Conservation (phyloP, 2,797 vertebrate species). For the Pantherophis alleghaniensis region DNA sequence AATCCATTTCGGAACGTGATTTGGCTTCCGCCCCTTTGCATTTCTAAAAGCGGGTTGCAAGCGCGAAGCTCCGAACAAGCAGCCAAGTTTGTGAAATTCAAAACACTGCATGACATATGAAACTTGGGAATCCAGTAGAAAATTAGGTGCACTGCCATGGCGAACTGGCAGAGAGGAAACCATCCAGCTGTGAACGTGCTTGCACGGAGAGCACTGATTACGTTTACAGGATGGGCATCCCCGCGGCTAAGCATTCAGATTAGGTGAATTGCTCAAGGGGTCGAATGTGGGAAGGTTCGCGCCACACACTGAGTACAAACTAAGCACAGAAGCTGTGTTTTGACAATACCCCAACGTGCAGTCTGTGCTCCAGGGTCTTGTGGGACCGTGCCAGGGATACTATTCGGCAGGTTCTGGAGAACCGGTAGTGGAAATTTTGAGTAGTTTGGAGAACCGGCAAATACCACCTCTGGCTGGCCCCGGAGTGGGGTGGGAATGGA, state of each 20-base stretch:
- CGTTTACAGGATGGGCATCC: background rate
- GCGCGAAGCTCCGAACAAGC: background rate
- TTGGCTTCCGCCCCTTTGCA: no score
- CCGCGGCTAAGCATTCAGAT: background rate
- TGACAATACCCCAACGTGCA: background rate
- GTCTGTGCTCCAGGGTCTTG: background rate
- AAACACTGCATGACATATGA: constrained; percentile 1
- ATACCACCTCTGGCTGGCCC: no score
- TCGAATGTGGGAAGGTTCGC: background rate
- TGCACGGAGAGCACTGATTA: background rate
- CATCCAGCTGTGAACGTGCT: background rate
- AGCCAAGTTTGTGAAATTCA: background rate
- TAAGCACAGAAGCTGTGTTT: background rate
- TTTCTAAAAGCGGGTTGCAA: background rate
- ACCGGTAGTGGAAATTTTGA: no score
- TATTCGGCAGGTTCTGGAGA: no score
- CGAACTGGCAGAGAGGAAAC: constrained; percentile 32
- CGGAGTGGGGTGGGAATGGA: no score
- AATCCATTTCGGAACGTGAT: rapidly evolving
- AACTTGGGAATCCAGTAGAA: background rate
- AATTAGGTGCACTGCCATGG: constrained; percentile 48
- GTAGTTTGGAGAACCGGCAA: no score
- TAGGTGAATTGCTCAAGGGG: background rate
- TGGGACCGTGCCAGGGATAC: background rate
- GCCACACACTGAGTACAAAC: background rate